Evolutionary conservation across 2,797 vertebrate genomes (phyloP).

Genomic region (Epinephelus coioides): DNA sequence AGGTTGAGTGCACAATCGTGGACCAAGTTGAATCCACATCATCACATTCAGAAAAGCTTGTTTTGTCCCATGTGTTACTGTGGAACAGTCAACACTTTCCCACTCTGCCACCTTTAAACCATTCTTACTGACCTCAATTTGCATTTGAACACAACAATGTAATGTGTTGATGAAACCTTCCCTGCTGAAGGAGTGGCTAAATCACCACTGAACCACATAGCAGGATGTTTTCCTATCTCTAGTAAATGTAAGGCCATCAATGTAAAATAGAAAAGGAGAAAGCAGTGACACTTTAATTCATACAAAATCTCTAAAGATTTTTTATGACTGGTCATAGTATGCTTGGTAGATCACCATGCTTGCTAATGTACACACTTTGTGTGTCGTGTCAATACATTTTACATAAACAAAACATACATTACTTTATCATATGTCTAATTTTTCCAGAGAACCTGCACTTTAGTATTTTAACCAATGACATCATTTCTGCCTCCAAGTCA

Average conservation of each 20-base stretch:
- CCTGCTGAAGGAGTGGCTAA: not conserved
- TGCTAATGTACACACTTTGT: not conserved
- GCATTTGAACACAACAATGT: constrained; percentile 30
- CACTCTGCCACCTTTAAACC: not conserved
- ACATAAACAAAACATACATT: not conserved
- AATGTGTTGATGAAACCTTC: not conserved
- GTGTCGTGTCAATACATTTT: not conserved
- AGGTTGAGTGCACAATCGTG: too few relatives aligned
- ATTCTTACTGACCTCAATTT: constrained; percentile 1
- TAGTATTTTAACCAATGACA: not conserved
- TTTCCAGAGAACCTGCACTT: not conserved
- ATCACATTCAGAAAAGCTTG: not conserved
- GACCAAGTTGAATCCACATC: too few relatives aligned
- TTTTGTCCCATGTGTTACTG: not conserved
- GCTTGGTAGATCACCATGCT: not conserved
- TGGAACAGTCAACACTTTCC: not conserved
- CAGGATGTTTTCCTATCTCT: constrained; percentile 6
- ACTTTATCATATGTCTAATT: not conserved
- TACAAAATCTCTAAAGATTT: not conserved
- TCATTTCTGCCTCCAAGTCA: not conserved
- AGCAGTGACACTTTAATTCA: not conserved
- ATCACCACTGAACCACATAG: not conserved
- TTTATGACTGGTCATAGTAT: not conserved
- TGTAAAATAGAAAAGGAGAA: not conserved
- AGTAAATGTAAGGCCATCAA: not conserved